A percentile compares a stretch with the other conserved stretches of the same genome.
Evolutionary conservation across 2,888 invertebrate genomes (phyloP).

Genomic region (Drosophila suboccidentalis): DNA sequence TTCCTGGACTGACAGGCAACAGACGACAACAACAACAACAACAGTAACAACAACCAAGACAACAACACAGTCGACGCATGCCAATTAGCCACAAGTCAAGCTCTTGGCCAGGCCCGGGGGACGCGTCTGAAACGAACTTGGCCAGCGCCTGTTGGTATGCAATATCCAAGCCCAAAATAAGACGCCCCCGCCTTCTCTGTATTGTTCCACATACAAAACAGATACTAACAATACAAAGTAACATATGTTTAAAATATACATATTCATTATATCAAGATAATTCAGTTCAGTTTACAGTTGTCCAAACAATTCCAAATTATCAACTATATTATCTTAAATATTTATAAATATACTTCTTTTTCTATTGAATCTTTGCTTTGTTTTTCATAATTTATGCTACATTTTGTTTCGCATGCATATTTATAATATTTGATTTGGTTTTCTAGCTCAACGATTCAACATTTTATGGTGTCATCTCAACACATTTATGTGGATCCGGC

Average conservation of each 20-base stretch:
- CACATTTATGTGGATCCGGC: conserved; percentile 5
- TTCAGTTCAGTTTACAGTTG: conserved; percentile 37
- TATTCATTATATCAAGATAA: conserved; percentile 5
- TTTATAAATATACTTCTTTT: conserved; percentile 1
- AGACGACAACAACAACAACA: conserved; percentile 45
- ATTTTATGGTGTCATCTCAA: conserved; percentile 26
- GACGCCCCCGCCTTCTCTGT: conserved; percentile 4
- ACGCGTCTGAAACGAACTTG: neutral
- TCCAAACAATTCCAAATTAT: conserved; percentile 30
- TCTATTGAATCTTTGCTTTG: neutral
- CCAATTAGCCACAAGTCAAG: conserved; percentile 65
- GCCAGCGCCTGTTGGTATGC: conserved; percentile 54
- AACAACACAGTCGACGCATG: conserved; percentile 57
- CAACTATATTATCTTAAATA: conserved; percentile 17
- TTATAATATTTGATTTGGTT: conserved; percentile 19
- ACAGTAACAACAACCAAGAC: conserved; percentile 29
- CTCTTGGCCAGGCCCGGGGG: conserved; percentile 22
- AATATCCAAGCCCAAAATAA: conserved; percentile 8
- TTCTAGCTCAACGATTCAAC: conserved; percentile 24
- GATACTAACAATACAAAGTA: conserved; percentile 2
- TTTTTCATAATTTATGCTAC: conserved; percentile 14
- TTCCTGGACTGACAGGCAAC: conserved; percentile 76
- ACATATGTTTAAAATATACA: neutral
- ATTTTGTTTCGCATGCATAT: conserved; percentile 24
- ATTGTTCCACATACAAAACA: neutral